Evolutionary conservation across 2,797 vertebrate species (phyloP).

Genomic region (Myotis pilosus): DNA sequence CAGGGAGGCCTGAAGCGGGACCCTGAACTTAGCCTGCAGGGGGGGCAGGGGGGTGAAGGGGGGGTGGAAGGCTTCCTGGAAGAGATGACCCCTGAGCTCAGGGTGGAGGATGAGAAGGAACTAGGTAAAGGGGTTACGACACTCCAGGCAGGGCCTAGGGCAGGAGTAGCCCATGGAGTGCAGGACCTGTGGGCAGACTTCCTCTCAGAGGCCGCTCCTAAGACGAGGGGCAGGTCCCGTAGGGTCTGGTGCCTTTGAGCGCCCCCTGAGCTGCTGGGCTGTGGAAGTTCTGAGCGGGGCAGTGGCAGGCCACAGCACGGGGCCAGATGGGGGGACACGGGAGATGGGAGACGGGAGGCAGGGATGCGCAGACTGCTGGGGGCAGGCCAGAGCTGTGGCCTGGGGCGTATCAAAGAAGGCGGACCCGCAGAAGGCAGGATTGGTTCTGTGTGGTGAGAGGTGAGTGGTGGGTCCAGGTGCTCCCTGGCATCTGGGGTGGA

Average conservation of each 20-base stretch:
- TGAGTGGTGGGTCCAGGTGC: background rate
- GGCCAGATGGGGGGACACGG: background rate
- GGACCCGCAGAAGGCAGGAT: background rate
- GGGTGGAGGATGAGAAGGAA: background rate
- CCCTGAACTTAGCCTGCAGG: background rate
- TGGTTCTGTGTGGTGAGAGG: background rate
- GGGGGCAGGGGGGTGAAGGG: background rate
- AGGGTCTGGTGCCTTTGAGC: background rate
- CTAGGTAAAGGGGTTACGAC: background rate
- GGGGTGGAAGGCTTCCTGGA: background rate
- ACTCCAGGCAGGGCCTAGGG: background rate
- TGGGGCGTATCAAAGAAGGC: rapidly evolving
- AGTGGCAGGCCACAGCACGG: background rate
- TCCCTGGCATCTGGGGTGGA: background rate
- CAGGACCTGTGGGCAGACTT: background rate
- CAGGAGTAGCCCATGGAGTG: background rate
- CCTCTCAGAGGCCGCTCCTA: background rate
- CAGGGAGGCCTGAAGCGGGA: background rate
- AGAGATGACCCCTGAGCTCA: background rate
- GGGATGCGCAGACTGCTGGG: background rate
- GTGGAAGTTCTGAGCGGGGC: background rate
- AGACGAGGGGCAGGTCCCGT: background rate
- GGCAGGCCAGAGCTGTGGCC: background rate
- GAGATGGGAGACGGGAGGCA: background rate
- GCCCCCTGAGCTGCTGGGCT: background rate